Evolutionary conservation across 92 coral and sea anemone genomes (phyloP).

Genomic region (Siderastrea radians): DNA sequence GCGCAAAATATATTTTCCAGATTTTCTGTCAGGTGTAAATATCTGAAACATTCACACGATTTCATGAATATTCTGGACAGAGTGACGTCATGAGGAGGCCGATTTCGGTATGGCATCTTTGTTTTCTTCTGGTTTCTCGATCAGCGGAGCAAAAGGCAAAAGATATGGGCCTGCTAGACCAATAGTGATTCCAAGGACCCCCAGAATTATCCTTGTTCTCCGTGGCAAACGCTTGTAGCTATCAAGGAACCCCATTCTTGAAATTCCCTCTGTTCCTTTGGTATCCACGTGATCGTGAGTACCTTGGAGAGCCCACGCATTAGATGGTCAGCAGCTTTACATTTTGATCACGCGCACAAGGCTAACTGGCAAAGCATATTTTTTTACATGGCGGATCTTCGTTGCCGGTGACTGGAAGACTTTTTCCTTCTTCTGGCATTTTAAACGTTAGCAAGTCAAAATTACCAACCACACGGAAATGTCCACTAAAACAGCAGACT

Average conservation of each 20-base stretch:
- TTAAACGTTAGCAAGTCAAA: conserved; percentile 13
- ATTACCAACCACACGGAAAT: conserved; percentile 58
- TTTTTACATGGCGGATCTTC: conserved; percentile 57
- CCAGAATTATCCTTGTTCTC: conserved; percentile 78
- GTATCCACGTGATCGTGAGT: not conserved
- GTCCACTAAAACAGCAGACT: conserved; percentile 87
- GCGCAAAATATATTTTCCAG: not conserved
- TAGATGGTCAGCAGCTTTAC: conserved; percentile 38
- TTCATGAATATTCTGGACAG: too few relatives aligned
- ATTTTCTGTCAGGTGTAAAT: too few relatives aligned
- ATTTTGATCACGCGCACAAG: conserved; percentile 50
- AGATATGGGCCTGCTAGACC: conserved; percentile 92
- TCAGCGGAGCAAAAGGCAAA: conserved; percentile 54
- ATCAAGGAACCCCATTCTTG: conserved; percentile 87
- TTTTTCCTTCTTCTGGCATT: not conserved
- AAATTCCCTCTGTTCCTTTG: not conserved
- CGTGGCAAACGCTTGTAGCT: conserved; percentile 84
- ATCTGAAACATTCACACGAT: too few relatives aligned
- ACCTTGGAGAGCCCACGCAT: conserved; percentile 13
- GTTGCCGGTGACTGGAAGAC: conserved; percentile 60
- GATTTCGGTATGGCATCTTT: not conserved
- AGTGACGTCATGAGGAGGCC: conserved; percentile 1
- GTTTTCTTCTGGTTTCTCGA: conserved; percentile 34
- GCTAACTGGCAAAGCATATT: not conserved
- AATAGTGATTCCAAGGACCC: conserved; percentile 82